These are phyloP conservation scores for Rotaria sp. DNA, from an alignment of 2,888 invertebrate genomes.

Conservation along the genomic window DNA sequence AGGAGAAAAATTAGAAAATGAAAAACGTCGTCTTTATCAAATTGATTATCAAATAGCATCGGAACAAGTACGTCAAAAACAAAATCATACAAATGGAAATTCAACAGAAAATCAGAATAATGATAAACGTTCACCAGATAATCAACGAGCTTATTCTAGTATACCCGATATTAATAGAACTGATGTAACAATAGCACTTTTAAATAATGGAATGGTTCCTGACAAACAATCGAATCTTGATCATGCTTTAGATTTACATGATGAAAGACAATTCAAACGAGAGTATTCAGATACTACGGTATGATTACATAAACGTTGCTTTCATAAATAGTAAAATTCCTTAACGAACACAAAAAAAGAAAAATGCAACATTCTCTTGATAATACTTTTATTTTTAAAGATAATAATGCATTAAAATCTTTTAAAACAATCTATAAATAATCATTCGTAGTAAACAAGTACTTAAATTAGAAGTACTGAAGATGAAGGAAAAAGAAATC, in stretches of 20 bases:
- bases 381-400: neutral
- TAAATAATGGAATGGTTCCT: neutral
- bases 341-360: too few species aligned
- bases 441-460: neutral
- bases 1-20: constrained; percentile 58
- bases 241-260: neutral
- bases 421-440: neutral
- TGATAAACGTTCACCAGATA: neutral
- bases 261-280: neutral
- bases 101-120: neutral
- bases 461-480: too few species aligned
- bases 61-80: neutral
- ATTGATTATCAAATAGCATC: constrained; percentile 26
- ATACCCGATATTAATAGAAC: neutral
- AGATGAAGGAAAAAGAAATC: too few species aligned
- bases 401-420: neutral
- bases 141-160: neutral
- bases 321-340: too few species aligned
- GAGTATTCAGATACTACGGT: neutral
- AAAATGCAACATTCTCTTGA: neutral
- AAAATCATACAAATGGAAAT: neutral
- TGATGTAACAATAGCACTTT: neutral
- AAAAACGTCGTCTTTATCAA: constrained; percentile 44
- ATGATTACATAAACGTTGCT: neutral
- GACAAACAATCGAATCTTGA: neutral